phyloP scores from a whole-genome alignment of 92 coral and sea anemone species.

The Epizoanthus ramosus region DNA sequence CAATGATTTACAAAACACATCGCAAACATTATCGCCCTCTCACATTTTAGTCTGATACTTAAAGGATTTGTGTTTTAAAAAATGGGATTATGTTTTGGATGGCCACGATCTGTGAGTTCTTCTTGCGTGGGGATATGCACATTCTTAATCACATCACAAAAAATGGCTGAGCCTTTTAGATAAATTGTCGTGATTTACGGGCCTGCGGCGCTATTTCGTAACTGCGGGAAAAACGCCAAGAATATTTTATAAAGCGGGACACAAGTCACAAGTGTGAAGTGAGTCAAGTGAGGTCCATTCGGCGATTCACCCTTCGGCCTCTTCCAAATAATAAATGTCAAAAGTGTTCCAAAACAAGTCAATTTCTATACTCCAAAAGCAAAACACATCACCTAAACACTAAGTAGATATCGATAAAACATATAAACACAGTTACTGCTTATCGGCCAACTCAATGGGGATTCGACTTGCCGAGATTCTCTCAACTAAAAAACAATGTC shows the following conservation, averaged over 20 bases:
- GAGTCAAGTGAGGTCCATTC: neutral
- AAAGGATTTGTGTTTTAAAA: no score
- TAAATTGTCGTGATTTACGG: neutral
- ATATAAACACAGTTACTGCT: neutral
- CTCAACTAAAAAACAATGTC: neutral
- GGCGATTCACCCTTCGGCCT: neutral
- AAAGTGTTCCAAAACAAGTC: slow-evolving; percentile 1
- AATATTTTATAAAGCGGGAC: no score
- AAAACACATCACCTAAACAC: slow-evolving; percentile 9
- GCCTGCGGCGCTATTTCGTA: neutral
- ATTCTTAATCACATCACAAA: slow-evolving; percentile 2
- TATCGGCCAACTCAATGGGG: no score
- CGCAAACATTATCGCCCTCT: no score
- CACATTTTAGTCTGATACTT: no score
- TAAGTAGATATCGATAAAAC: neutral
- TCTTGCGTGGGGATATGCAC: neutral
- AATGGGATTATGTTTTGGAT: no score
- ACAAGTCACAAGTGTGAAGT: neutral
- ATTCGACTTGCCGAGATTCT: no score
- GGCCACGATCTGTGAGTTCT: neutral
- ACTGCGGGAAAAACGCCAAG: neutral
- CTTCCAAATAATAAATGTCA: slow-evolving; percentile 8
- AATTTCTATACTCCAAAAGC: slow-evolving; percentile 1
- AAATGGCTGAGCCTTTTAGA: neutral
- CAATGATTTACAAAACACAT: no score